Evolutionary conservation across 2,888 invertebrate genomes (phyloP).

Genomic region (Erebia aethiops): DNA sequence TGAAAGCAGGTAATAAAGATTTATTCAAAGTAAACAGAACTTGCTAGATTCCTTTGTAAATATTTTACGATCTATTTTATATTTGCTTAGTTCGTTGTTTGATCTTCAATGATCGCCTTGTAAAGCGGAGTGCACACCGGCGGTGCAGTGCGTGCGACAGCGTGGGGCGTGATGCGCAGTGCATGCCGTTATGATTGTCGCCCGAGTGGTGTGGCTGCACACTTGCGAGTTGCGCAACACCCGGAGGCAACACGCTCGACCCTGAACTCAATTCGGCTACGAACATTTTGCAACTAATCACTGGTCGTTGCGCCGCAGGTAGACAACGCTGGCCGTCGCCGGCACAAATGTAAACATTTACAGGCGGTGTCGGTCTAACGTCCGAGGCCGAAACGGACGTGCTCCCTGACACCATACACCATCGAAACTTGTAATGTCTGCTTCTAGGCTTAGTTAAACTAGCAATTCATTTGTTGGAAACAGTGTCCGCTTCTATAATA

Average conservation of each 20-base stretch:
- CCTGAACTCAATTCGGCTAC: constrained; percentile 79
- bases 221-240: constrained; percentile 73
- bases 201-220: constrained; percentile 43
- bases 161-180: constrained; percentile 4
- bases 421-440: constrained; percentile 34
- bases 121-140: constrained; percentile 26
- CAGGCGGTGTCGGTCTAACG: constrained; percentile 68
- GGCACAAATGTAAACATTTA: constrained; percentile 82
- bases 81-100: constrained; percentile 16
- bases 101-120: constrained; percentile 21
- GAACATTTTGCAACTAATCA: constrained; percentile 81
- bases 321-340: constrained; percentile 60
- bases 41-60: constrained; percentile 28
- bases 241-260: constrained; percentile 77
- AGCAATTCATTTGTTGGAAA: too few species aligned
- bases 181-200: constrained; percentile 32
- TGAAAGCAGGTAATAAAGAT: constrained; percentile 12
- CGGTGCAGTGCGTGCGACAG: constrained; percentile 4
- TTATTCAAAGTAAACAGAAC: constrained; percentile 21
- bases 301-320: constrained; percentile 59
- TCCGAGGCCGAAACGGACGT: constrained; percentile 75
- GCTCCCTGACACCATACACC: constrained; percentile 55
- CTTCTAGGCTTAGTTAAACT: too few species aligned
- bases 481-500: too few species aligned
- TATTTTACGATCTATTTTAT: constrained; percentile 24